A percentile compares a stretch with the other conserved stretches of the same genome.
Evolutionary conservation across 2,888 invertebrate species (phyloP).

Genomic region (Neoitamus cyanurus): DNA sequence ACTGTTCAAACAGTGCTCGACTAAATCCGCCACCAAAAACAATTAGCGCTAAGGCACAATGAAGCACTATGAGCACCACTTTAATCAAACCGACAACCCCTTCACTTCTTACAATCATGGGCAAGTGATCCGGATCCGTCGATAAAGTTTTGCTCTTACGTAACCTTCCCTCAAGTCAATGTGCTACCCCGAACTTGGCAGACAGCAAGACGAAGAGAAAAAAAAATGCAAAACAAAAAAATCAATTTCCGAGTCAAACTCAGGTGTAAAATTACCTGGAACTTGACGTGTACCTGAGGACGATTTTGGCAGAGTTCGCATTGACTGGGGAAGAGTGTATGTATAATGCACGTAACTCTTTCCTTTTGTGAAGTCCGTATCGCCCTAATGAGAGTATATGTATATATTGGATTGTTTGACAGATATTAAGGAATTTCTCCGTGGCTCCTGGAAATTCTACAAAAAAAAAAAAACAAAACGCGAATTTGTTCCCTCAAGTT

Average conservation of each 20-base stretch:
- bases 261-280: conserved; percentile 27
- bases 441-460: not conserved
- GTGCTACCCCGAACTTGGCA: not conserved
- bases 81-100: not conserved
- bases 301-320: not conserved
- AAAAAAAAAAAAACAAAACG: too few species aligned
- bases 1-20: not conserved
- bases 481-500: not conserved
- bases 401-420: not conserved
- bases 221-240: not conserved
- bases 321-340: not conserved
- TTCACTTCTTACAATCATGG: not conserved
- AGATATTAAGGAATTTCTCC: not conserved
- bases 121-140: not conserved
- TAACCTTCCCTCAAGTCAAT: not conserved
- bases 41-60: not conserved
- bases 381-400: not conserved
- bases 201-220: not conserved
- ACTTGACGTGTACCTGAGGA: not conserved
- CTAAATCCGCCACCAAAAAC: not conserved
- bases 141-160: not conserved
- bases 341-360: not conserved
- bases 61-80: not conserved
- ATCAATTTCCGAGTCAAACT: conserved; percentile 8
- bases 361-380: not conserved